Percentiles rank a stretch among this genome's conserved stretches.
Conservation (phyloP, 2,888 invertebrate genomes). For the Zaprionus bogoriensis region DNA sequence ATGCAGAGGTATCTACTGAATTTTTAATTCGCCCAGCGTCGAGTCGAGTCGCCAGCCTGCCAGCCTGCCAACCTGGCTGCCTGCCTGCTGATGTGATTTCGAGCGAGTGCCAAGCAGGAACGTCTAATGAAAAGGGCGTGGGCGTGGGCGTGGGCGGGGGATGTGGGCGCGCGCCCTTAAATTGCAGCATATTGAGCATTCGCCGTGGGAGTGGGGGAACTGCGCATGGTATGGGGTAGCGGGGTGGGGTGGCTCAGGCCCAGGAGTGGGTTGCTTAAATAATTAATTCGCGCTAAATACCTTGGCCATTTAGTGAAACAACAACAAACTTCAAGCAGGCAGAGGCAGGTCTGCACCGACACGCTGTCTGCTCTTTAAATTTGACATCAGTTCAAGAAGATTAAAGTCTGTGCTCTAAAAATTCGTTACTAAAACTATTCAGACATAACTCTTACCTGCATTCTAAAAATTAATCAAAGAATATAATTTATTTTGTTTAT, state of each 20-base stretch:
- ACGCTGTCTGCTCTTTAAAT: background rate
- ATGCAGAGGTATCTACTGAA: conserved; percentile 80
- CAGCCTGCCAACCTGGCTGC: too few species aligned
- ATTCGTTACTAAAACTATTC: too few species aligned
- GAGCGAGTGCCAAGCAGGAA: conserved; percentile 29
- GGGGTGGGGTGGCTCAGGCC: background rate
- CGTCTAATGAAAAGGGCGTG: conserved; percentile 70
- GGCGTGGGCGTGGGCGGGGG: conserved; percentile 21
- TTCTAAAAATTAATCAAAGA: too few species aligned
- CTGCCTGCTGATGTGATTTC: conserved; percentile 56
- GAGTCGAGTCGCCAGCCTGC: conserved; percentile 63
- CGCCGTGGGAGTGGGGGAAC: conserved; percentile 13
- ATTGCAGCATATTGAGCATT: conserved; percentile 80
- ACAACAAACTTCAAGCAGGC: conserved; percentile 17
- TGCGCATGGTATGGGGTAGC: background rate
- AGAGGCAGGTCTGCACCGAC: background rate
- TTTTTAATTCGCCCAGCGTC: conserved; percentile 75
- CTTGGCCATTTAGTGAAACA: conserved; percentile 71
- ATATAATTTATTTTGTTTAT: too few species aligned
- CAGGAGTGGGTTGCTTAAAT: conserved; percentile 62
- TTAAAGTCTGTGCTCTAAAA: background rate
- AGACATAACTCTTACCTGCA: too few species aligned
- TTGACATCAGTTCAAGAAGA: too few species aligned
- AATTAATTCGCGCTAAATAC: conserved; percentile 78
- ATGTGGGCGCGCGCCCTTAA: conserved; percentile 48